Evolutionary conservation across 2,797 vertebrate genomes (phyloP).

Genomic region (Eupleurogrammus muticus): DNA sequence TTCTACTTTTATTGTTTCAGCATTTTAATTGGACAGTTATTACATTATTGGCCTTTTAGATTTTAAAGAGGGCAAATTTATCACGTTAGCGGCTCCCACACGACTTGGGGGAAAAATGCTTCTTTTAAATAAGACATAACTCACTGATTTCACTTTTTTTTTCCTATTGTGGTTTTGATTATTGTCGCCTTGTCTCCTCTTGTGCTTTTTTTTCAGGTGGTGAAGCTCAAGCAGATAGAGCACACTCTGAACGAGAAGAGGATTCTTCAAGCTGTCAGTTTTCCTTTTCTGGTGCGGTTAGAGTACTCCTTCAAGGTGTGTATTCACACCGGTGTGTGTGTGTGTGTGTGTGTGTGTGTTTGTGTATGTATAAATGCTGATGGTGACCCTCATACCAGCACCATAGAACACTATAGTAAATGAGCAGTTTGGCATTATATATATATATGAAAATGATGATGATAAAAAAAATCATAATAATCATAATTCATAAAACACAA

Average conservation of each 20-base stretch:
- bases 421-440: background rate
- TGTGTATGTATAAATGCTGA: conserved; percentile 2
- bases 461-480: no score
- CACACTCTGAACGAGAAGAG: conserved; percentile 95
- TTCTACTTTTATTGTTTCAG: no score
- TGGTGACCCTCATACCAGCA: background rate
- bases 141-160: background rate
- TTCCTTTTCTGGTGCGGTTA: conserved; percentile 92
- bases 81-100: no score
- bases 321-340: background rate
- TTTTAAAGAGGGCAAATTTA: no score
- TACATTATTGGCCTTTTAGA: no score
- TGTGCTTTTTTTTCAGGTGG: conserved; percentile 80
- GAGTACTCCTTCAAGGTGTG: conserved; percentile 93
- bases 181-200: background rate
- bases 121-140: background rate
- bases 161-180: background rate
- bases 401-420: background rate
- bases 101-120: no score
- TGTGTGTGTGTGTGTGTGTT: background rate
- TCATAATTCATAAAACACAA: no score
- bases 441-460: no score
- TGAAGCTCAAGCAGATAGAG: conserved; percentile 96
- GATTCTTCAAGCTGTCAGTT: conserved; percentile 93
- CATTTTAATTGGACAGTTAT: no score